Evolutionary conservation across 2,888 invertebrate genomes (phyloP), one percentile per base, ranked within the genome.

Genomic region (Ferdinandea cuprea): DNA sequence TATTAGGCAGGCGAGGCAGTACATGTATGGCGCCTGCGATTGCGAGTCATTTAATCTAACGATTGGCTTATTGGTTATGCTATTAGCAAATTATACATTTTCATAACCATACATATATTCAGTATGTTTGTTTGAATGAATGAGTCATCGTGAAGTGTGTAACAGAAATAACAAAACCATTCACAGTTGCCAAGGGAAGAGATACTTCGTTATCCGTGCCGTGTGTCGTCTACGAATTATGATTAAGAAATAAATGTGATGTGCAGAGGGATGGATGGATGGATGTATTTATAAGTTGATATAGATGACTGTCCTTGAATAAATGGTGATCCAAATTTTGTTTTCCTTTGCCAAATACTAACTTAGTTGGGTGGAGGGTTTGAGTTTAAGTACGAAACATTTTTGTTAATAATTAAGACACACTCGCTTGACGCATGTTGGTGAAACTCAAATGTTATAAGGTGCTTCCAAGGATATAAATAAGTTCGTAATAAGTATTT

Each of bases 31-130:
- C 71, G 71, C 71, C 71, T 71, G 32, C 32, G 42, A 61, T 59
- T 71, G 71, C 61, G 71, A 71, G 59, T 71, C 71, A 52, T 71
- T 61, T 71, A 71, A 71, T 71, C 71, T 71, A 61, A 71, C 59
- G 71, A 59, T 48, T 71, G 68, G 54, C 25, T 58, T 69, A 69
- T 69, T 56, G 69, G 69, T 58, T 58, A 48, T 46, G 59, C 59
- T 71, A 17, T 61, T 32, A 15, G 59, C 35, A 42, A 52, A 71
- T 71, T 59, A 59, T 59, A 50, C n/a, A n/a, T n/a, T n/a, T n/a
- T n/a, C n/a, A n/a, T n/a, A n/a, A n/a, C n/a, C n/a, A n/a, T n/a
- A n/a, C n/a, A n/a, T n/a, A n/a, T n/a, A n/a, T n/a, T n/a, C n/a
- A n/a, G n/a, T 5, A 25, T 25, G 40, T 61, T 50, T 32, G 35